Percentiles rank a stretch among this genome's conserved stretches.
phyloP scores from a whole-genome alignment of 2,113 vertebrate genomes.

The Pandion haliaetus region DNA sequence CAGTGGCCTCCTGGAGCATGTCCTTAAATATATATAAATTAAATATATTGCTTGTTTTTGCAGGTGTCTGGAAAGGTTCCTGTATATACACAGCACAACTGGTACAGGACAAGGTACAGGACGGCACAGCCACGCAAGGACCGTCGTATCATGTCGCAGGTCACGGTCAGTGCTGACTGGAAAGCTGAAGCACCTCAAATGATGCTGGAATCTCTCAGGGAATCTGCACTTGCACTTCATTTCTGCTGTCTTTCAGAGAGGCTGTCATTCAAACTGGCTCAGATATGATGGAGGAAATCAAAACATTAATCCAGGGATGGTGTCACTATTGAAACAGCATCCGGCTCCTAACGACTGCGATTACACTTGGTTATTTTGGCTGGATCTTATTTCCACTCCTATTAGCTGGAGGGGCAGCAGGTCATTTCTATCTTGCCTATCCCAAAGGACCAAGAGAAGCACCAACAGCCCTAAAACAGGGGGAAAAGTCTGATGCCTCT shows the following conservation, averaged over 20 bases:
- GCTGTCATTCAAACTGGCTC: neutral
- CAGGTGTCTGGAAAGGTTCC: neutral
- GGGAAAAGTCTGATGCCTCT: rapidly evolving
- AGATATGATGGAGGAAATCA: neutral
- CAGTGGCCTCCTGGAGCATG: neutral
- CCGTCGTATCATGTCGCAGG: neutral
- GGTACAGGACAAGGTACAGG: neutral
- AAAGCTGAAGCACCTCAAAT: neutral
- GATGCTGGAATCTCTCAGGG: neutral
- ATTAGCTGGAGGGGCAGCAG: neutral
- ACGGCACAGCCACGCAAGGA: rapidly evolving
- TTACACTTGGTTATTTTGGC: neutral
- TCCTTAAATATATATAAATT: too few relatives aligned
- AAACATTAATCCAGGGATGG: neutral
- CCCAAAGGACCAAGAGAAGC: neutral
- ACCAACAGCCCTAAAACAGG: neutral
- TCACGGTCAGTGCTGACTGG: rapidly evolving
- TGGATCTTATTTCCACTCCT: neutral
- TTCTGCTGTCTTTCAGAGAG: neutral
- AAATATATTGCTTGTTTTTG: neutral
- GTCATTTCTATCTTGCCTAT: neutral
- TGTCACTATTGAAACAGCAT: neutral
- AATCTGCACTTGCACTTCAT: neutral
- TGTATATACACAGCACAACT: neutral
- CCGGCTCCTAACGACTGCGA: neutral